Evolutionary conservation across 2,888 invertebrate genomes (phyloP), one percentile per base, ranked within the genome.

Genomic region (Rhimphoctona megacephalus): DNA sequence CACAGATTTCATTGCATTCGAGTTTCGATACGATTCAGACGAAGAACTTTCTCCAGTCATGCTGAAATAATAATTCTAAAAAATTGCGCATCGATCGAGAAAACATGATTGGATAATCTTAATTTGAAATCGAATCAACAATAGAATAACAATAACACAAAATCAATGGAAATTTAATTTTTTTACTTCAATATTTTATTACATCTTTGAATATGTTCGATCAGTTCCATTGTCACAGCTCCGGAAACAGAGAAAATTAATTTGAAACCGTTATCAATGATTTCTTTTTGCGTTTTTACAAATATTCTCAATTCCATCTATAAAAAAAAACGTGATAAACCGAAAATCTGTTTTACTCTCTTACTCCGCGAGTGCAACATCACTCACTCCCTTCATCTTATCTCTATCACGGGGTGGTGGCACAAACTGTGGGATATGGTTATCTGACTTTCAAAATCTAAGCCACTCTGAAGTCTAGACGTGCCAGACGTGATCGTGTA

Each of bases 401-500:
- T 57, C 72, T 66, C 22, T 52, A 72, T n/a, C 52, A 43, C 25
- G 22, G 43, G 61, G n/a, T 72, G 61, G n/a, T 72, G 52, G 52
- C 36, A 6, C 25, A 73, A n/a, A 67, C 54, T 39, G 39, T 54
- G 43, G 54, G 54, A 69, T 54, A 69, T 14, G 69, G 49, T 77
- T 72, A 46, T 83, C 72, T 79, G 54, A 30, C 46, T 22, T 25
- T 46, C 22, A 67, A 73, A 83, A 78, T 78, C 78, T 66, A 66
- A 83, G 78, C 52, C 66, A 78, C 67, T 82, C 72, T 57, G 72
- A 25, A 70, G 83, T 73, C 78, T 43, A 78, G 72, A 73, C 83
- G 43, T 61, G 39, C 25, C 66, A 43, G 61, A 46, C 70, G 57
- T 30, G 78, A 78, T 66, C 64, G 7, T 7, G 14, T 54, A 36